Evolutionary conservation across 2,888 invertebrate genomes (phyloP), one percentile per base, ranked within the genome.

Genomic region (Dicyrtomina minuta): DNA sequence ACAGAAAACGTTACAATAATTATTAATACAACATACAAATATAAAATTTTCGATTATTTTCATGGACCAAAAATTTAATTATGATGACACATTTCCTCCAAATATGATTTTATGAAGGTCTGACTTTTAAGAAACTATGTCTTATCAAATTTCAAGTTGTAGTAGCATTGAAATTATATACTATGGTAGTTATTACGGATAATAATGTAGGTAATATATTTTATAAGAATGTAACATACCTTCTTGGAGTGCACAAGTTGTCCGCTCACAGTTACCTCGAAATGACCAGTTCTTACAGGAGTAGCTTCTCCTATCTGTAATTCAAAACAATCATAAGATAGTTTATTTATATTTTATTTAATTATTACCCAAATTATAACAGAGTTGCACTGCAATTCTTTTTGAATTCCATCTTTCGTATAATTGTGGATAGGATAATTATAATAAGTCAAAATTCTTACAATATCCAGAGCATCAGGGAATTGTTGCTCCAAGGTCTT

Each of bases 401-500:
- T n/a, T n/a, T n/a, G n/a, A n/a, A n/a, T n/a, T n/a, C n/a, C n/a
- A n/a, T n/a, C n/a, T n/a, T n/a, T n/a, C n/a, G n/a, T n/a, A 24
- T 58, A 58, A 58, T 12, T 33, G 8, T 49, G n/a, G 41, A 24
- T 27, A 41, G 8, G 13, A 20, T 39, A 22, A 13, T 62, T 43
- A 10, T 33, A 33, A 64, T 8, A 15, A 10, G 43, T 3, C 22
- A 41, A 26, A 58, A 3, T 8, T 3, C 73, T 67, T 71, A 75
- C 77, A 17, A 75, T 70, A 39, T 72, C 70, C 24, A 77, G 64
- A 46, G 70, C 70, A 24, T 58, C 53, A 17, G 73, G 75, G 46
- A 75, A 75, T 17, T 70, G n/a, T 15, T 26, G 71, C 70, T 75
- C 77, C 71, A 77, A 73, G 39, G 71, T 73, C 71, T 75, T 72